Evolutionary conservation across 2,113 vertebrate genomes (phyloP), one percentile per base, ranked within the genome.

Genomic region (Cephalopterus ornatus): DNA sequence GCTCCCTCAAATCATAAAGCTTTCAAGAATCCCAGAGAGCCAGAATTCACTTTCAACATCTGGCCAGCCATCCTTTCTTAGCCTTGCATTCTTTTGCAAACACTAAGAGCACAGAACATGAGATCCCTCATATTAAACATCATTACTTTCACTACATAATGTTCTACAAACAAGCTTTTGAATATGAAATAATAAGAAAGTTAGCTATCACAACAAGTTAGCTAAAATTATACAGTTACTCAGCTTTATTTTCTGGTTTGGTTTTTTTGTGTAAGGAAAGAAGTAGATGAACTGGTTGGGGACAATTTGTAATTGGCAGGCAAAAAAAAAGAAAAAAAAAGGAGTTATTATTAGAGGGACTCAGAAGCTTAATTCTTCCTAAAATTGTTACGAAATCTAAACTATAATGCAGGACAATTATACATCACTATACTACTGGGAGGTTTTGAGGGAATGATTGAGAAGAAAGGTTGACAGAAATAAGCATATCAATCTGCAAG

Each of bases 371-470:
- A 65, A n/a, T 49, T 82, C 16, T 85, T 71, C 18, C 30, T 37
- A 37, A 71, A 91, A 33, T 10, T 71, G 1, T 58, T n/a, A 59
- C 1, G 2, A 66, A 81, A 18, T 5, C 30, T 27, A 67, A 74
- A 66, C 14, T 46, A 52, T 32, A 47, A 55, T 32, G 30, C 18
- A 39, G 6, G 20, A 65, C 13, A 65, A 14, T 9, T 41, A 41
- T 5, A 26, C 33, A 4, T 28, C 89, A 3, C 23, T 68, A 8
- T 63, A n/a, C 33, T 46, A 14, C 35, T 53, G 19, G 0, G 6
- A 2, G 1, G 2, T 59, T 70, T 50, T 5, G 8, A 18, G 2
- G 2, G 2, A 26, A 4, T 5, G n/a, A 3, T 10, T 1, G 0
- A 70, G 30, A 72, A 22, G 68, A 67, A 72, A 4, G 0, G 6